phyloP scores from a whole-genome alignment of 64 coral and sea anemone genomes.

The Platygyra sinensis region DNA sequence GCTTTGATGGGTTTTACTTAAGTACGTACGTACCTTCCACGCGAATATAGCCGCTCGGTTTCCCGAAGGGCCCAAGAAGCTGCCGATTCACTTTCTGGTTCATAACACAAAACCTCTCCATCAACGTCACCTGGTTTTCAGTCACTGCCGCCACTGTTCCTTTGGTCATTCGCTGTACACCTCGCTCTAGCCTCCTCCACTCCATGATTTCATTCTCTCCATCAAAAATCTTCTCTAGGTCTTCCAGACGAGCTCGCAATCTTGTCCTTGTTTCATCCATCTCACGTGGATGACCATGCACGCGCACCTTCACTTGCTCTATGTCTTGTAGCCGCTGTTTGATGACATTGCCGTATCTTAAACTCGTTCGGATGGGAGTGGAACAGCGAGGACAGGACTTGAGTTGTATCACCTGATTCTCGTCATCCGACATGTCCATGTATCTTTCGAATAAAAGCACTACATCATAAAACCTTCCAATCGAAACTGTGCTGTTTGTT shows the following conservation, averaged over 20 bases:
- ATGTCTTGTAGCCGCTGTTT: conserved; percentile 56
- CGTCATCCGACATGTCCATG: not conserved
- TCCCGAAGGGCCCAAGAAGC: not conserved
- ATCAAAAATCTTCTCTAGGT: not conserved
- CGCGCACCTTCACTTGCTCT: conserved; percentile 49
- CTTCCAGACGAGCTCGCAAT: not conserved
- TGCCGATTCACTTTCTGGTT: not conserved
- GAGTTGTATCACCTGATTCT: conserved; percentile 42
- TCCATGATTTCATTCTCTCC: not conserved
- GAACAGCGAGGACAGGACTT: conserved; percentile 76
- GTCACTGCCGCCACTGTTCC: not conserved
- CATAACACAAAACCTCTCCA: not conserved
- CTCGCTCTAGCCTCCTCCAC: not conserved
- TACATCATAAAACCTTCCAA: no score
- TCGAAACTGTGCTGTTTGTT: no score
- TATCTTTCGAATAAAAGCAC: not conserved
- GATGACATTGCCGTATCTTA: conserved; percentile 82
- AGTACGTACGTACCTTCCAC: not conserved
- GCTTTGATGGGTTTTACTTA: not conserved
- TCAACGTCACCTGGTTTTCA: conserved; percentile 12
- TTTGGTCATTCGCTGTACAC: not conserved
- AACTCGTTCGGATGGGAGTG: conserved; percentile 67
- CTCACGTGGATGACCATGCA: not conserved
- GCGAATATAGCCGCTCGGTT: not conserved
- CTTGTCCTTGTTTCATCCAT: not conserved